Conservation (phyloP, 2,797 vertebrate species). For the Myotis pilosus region DNA sequence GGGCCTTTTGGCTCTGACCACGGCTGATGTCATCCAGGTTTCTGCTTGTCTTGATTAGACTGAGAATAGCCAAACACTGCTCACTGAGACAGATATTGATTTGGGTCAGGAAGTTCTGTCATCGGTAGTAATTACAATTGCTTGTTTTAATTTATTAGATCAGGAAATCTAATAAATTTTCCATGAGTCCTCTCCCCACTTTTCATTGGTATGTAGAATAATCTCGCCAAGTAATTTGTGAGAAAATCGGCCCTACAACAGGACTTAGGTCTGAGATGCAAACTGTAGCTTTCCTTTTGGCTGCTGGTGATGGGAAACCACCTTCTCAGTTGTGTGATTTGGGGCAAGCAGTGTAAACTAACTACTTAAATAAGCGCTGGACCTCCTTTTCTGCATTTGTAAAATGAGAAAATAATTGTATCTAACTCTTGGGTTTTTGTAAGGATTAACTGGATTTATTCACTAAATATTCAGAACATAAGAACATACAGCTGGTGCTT, state of each 20-base stretch:
- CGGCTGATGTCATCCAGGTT: slow-evolving; percentile 59
- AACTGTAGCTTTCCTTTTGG: neutral
- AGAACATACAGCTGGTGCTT: neutral
- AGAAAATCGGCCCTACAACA: neutral
- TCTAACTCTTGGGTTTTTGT: neutral
- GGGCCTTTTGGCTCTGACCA: neutral
- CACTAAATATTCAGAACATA: neutral
- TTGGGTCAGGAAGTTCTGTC: slow-evolving; percentile 70
- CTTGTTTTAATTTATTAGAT: slow-evolving; percentile 72
- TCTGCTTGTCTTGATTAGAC: slow-evolving; percentile 64
- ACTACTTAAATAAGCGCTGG: neutral
- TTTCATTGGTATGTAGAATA: slow-evolving; percentile 42
- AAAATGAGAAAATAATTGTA: neutral
- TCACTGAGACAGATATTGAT: slow-evolving; percentile 63
- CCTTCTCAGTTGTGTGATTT: neutral
- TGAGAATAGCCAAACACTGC: slow-evolving; percentile 63
- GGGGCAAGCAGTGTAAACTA: neutral
- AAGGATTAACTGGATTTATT: slow-evolving; percentile 16
- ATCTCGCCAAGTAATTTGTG: slow-evolving; percentile 35
- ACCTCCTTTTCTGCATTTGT: neutral
- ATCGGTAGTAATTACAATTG: slow-evolving; percentile 64
- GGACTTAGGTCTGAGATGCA: neutral
- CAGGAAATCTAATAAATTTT: slow-evolving; percentile 74
- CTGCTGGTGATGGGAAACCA: neutral
- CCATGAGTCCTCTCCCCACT: slow-evolving; percentile 44